Evolutionary conservation across 37 sponge, comb jelly and placozoan species (phyloP), one percentile per base, ranked within the genome.

Genomic region (Diacarnus erythraeanus): DNA sequence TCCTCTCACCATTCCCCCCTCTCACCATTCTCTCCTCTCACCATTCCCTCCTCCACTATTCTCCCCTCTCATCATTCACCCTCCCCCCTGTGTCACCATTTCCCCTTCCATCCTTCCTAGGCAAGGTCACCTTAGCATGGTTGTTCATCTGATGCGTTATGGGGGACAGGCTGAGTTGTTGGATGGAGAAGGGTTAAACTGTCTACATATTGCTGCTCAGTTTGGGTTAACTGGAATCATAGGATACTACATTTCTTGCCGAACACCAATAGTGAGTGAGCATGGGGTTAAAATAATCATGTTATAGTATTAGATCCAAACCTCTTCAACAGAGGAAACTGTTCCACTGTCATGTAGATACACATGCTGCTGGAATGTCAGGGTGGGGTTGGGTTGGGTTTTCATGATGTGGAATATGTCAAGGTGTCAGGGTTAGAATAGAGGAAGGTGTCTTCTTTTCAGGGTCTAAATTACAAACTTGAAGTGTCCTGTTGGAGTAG

Each of bases 121-220:
- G 33, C 93, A 95, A 47, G 88, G 88, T n/a, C 96, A 95, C 82
- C 75, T 92, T 39, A 66, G 59, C 51, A 95, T 92, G 97, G 92
- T 93, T 37, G 81, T 97, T 2, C 73, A 90, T 61, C 87, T 97
- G 78, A 77, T 97, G 81, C 60, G 90, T 21, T 90, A 91, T 51
- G 92, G 94, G n/a, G 94, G 84, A 12, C 81, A 80, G 74, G 88
- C 89, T 29, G 78, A 82, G 65, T 67, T 90, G 17, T 39, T 76
- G 66, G 94, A 97, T 77, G 80, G 68, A 6, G 97, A 97, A 76
- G 97, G 92, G 20, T 23, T 91, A 41, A 94, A 89, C 60, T 86
- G 91, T 42, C 91, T 97, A 23, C 97, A 97, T 69, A 84, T 97
- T 39, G 94, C 97, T 5, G 85, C 92, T 51, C 92, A 94, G 83